Conservation (phyloP, 1,140 invertebrate species). For the Pseudoatta argentina region DNA sequence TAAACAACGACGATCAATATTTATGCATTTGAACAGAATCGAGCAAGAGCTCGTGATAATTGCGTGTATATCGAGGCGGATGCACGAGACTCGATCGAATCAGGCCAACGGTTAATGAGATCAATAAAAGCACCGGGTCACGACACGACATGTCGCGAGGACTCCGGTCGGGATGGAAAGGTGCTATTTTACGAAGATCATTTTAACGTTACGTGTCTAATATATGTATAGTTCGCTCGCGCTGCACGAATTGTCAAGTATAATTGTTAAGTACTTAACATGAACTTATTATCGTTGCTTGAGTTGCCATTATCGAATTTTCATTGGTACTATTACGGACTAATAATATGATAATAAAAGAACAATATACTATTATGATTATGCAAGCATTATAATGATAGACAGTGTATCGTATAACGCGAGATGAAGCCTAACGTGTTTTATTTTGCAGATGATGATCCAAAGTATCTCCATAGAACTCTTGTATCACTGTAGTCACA, state of each 20-base stretch:
- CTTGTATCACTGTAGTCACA: neutral
- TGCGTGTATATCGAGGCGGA: slow-evolving; percentile 1
- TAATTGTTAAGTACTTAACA: slow-evolving; percentile 65
- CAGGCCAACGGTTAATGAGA: slow-evolving; percentile 43
- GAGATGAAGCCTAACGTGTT: neutral
- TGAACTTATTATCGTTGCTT: slow-evolving; percentile 53
- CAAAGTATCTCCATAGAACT: neutral
- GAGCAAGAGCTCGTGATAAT: slow-evolving; percentile 10
- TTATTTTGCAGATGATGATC: slow-evolving; percentile 22
- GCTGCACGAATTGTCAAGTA: slow-evolving; percentile 56
- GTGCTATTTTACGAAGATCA: slow-evolving; percentile 71
- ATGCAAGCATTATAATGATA: slow-evolving; percentile 5
- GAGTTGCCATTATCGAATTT: slow-evolving; percentile 37
- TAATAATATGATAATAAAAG: neutral
- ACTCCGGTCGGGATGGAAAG: slow-evolving; percentile 57
- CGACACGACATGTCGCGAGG: slow-evolving; percentile 26
- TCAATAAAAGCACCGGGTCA: slow-evolving; percentile 38
- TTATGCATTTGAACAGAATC: slow-evolving; percentile 5
- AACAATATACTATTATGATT: slow-evolving; percentile 31
- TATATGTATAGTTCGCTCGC: slow-evolving; percentile 52
- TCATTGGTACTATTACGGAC: slow-evolving; percentile 54
- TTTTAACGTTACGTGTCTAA: slow-evolving; percentile 61
- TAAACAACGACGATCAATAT: neutral
- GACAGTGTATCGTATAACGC: neutral
- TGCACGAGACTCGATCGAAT: slow-evolving; percentile 28